Base-by-base conservation (phyloP, 1,140 invertebrate species). In the Drosophila sp. region DNA sequence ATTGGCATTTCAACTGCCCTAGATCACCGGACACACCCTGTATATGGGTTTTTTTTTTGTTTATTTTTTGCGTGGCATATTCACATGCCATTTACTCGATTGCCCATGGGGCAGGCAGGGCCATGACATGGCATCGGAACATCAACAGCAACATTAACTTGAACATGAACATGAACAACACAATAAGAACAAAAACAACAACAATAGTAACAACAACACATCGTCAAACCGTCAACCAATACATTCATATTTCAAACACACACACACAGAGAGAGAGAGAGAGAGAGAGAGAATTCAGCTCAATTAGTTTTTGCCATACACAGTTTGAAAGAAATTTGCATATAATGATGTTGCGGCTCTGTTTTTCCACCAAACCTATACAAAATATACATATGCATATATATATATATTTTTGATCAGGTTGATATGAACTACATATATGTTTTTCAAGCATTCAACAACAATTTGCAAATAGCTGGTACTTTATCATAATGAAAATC, bases 241-340 rank as follows among this genome's bases (percentile, higher is more conserved):
- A 27, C 66, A 23, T 55, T 40, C 41, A 44, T 35, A 11, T 35
- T 25, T 11, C 10, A 40, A 23, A 30, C 23, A 35, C 17, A 27
- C 44, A 50, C 7, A 50, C 6, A 50, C 11, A 50, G 2, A 2
- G 5, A 10, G 0, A 27, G 23, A 27, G 2, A 2, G 5, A 10
- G 0, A 27, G 23, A 27, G 1, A 41, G 3, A 17, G 11, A 41
- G 6, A 76, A 68, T 76, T 76, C 41, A 8, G 66, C 77, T 60
- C 77, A 44, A 79, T 79, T 79, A 79, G 76, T 65, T 73, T 38
- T 61, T 55, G 41, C 44, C 50, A 38, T 38, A 47, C 63, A 61
- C 56, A 11, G 11, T 25, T 25, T n/a, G 10, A 35, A 74, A 23
- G 17, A 72, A 41, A 41, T 63, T 72, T 41, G 55, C 57, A 50